phyloP scores from a whole-genome alignment of 1,140 invertebrate genomes.

The Heterodera schachtii region DNA sequence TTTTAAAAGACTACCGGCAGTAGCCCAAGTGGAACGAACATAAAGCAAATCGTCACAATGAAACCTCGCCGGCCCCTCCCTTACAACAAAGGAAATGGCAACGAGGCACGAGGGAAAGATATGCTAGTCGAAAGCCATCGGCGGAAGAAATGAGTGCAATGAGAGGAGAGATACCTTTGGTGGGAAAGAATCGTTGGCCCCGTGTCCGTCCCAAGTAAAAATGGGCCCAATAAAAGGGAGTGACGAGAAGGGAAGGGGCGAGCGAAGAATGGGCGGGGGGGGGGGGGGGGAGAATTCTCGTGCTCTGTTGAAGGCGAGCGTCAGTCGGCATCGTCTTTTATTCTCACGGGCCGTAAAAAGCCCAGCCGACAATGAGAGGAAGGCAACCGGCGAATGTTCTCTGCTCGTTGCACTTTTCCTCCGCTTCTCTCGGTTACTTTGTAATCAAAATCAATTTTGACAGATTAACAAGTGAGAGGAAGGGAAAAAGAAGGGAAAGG shows the following conservation, averaged over 20 bases:
- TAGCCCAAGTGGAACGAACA: too few relatives aligned
- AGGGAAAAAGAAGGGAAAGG: not conserved
- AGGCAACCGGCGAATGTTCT: not conserved
- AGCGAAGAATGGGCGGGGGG: not conserved
- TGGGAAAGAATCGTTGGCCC: slow-evolving; percentile 2
- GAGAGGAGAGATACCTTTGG: not conserved
- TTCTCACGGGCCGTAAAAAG: not conserved
- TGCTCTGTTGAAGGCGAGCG: not conserved
- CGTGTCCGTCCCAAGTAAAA: not conserved
- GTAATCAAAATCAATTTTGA: too few relatives aligned
- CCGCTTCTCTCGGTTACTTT: not conserved
- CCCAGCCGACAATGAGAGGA: not conserved
- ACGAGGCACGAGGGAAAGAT: not conserved
- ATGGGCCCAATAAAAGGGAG: not conserved
- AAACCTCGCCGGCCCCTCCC: not conserved
- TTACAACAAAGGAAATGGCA: not conserved
- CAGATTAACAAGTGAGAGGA: not conserved
- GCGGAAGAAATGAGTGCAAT: not conserved
- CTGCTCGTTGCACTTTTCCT: not conserved
- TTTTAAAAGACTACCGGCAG: not conserved
- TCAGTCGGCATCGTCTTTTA: not conserved
- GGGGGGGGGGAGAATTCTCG: not conserved
- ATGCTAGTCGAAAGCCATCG: not conserved
- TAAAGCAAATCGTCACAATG: not conserved
- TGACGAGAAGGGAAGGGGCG: not conserved